Conservation (phyloP, 1,140 invertebrate genomes). For the Musca vetustissima region DNA sequence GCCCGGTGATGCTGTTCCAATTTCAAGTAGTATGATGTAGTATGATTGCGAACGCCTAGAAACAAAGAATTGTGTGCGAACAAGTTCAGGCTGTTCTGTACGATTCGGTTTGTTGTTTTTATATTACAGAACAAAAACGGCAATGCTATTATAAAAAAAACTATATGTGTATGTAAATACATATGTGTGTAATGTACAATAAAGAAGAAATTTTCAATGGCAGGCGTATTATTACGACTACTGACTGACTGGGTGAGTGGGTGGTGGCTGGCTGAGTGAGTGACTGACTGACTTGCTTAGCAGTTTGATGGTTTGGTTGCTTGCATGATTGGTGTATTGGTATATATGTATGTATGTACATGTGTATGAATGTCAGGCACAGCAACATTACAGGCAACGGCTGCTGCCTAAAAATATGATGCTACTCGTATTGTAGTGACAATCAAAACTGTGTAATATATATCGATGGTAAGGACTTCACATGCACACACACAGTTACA, state of each 20-base stretch:
- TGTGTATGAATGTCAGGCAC: too few species aligned
- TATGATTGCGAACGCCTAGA: too few species aligned
- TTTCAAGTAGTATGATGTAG: too few species aligned
- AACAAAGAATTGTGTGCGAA: too few species aligned
- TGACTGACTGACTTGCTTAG: not conserved
- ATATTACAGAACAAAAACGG: too few species aligned
- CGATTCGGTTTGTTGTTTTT: too few species aligned
- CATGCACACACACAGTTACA: conserved; percentile 1
- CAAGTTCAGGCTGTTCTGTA: too few species aligned
- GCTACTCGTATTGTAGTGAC: not conserved
- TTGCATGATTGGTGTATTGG: not conserved
- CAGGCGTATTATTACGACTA: not conserved
- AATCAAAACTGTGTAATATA: conserved; percentile 8
- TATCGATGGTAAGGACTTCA: not conserved
- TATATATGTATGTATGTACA: too few species aligned
- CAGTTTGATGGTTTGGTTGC: not conserved
- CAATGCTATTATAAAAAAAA: too few species aligned
- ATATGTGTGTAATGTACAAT: too few species aligned
- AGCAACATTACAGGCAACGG: not conserved
- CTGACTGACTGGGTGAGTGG: conserved; percentile 1
- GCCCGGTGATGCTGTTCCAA: not conserved
- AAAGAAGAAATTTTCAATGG: too few species aligned
- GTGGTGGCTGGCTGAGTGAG: not conserved
- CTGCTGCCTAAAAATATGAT: not conserved
- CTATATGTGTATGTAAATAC: too few species aligned